Conservation (phyloP, 2,113 vertebrate species). For the Falco punctatus region DNA sequence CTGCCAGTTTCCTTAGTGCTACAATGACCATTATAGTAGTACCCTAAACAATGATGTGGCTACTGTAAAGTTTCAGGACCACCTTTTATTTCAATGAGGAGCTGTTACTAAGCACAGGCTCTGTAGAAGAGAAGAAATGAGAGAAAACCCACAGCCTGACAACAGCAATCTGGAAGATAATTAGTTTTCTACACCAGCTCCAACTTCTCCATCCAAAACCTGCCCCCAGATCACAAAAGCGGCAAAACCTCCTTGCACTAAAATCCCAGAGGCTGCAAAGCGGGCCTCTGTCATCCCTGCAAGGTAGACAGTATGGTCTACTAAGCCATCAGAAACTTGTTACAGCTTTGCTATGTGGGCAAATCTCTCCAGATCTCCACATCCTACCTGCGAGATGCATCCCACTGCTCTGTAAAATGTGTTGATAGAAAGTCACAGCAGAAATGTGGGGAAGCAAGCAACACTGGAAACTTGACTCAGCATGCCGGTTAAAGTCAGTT, state of each 20-base stretch:
- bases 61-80: constrained; percentile 9
- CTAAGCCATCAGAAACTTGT: not conserved
- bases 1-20: not conserved
- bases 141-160: not conserved
- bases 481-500: not conserved
- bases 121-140: not conserved
- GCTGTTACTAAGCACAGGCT: not conserved
- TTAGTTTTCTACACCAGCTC: not conserved
- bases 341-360: not conserved
- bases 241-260: not conserved
- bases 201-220: not conserved
- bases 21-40: not conserved
- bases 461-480: not conserved
- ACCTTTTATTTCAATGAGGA: not conserved
- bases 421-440: not conserved
- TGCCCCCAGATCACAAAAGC: not conserved
- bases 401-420: not conserved
- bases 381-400: not conserved
- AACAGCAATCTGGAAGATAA: not conserved
- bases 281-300: not conserved
- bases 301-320: not conserved
- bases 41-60: not conserved
- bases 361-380: not conserved
- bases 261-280: not conserved
- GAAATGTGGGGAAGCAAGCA: not conserved